Evolutionary conservation across 2,888 invertebrate genomes (phyloP).

Genomic region (Polymixis flavicincta): DNA sequence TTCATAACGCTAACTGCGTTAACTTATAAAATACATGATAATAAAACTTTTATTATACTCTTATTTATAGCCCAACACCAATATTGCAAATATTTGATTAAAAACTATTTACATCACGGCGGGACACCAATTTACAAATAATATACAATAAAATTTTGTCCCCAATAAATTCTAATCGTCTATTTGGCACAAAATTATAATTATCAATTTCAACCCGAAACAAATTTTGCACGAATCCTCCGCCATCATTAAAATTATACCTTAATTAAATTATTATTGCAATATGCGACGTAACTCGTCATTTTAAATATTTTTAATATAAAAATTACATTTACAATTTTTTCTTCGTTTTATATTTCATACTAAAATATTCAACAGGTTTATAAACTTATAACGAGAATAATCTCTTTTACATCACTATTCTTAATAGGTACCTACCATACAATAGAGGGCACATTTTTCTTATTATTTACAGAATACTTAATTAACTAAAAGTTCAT

Average conservation of each 20-base stretch:
- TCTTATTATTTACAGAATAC: slow-evolving; percentile 82
- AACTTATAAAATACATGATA: slow-evolving; percentile 61
- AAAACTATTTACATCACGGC: slow-evolving; percentile 79
- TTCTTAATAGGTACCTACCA: slow-evolving; percentile 52
- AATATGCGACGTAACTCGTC: slow-evolving; percentile 76
- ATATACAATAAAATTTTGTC: slow-evolving; percentile 82
- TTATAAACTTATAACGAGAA: slow-evolving; percentile 67
- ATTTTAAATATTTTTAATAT: slow-evolving; percentile 69
- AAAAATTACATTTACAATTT: slow-evolving; percentile 62
- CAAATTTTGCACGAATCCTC: slow-evolving; percentile 58
- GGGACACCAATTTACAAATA: slow-evolving; percentile 73
- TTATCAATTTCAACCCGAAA: slow-evolving; percentile 62
- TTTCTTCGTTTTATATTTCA: slow-evolving; percentile 60
- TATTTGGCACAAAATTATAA: slow-evolving; percentile 89
- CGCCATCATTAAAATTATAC: slow-evolving; percentile 66
- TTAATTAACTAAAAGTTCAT: slow-evolving; percentile 93
- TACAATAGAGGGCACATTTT: slow-evolving; percentile 62
- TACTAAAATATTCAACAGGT: slow-evolving; percentile 66
- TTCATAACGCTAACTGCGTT: slow-evolving; percentile 84
- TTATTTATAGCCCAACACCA: slow-evolving; percentile 80
- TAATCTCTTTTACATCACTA: slow-evolving; percentile 76
- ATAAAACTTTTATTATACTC: slow-evolving; percentile 59
- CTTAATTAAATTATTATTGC: slow-evolving; percentile 69
- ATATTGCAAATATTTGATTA: slow-evolving; percentile 71
- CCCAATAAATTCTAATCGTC: slow-evolving; percentile 86